Conservation (phyloP, 2,888 invertebrate genomes). For the Clivina fossor region DNA sequence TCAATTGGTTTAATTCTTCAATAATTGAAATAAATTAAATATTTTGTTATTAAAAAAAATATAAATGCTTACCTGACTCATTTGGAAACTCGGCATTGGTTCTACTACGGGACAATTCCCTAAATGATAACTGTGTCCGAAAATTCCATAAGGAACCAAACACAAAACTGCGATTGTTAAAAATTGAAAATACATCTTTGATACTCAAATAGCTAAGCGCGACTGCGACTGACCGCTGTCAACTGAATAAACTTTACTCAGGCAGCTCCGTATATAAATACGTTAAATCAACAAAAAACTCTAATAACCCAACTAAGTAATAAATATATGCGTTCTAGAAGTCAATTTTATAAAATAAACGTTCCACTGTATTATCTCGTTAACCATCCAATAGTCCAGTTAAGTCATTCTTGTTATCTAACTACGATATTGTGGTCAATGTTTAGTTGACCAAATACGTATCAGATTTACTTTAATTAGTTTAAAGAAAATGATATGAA, state of each 20-base stretch:
- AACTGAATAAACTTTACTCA: too few relatives aligned
- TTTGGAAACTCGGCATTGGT: constrained; percentile 71
- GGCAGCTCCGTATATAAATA: too few relatives aligned
- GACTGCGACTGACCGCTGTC: too few relatives aligned
- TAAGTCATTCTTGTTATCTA: constrained; percentile 2
- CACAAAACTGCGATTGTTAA: too few relatives aligned
- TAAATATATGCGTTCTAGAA: too few relatives aligned
- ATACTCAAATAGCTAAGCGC: too few relatives aligned
- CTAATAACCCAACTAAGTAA: too few relatives aligned
- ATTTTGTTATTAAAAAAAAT: too few relatives aligned
- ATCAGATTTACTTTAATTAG: constrained; percentile 22
- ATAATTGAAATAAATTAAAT: too few relatives aligned
- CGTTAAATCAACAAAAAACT: too few relatives aligned
- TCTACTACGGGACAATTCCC: constrained; percentile 75
- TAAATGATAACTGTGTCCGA: constrained; percentile 70
- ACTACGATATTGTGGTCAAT: not conserved
- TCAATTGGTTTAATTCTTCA: too few relatives aligned
- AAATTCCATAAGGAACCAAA: constrained; percentile 48
- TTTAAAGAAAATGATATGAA: constrained; percentile 20
- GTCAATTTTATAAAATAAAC: not conserved
- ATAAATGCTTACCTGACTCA: constrained; percentile 70
- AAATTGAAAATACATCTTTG: too few relatives aligned
- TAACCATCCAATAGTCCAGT: constrained; percentile 8
- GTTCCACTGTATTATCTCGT: constrained; percentile 10
- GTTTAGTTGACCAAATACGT: not conserved